These are phyloP conservation scores for Chromoteleia sp. DNA, from an alignment of 2,888 invertebrate genomes.

Conservation along the genomic window DNA sequence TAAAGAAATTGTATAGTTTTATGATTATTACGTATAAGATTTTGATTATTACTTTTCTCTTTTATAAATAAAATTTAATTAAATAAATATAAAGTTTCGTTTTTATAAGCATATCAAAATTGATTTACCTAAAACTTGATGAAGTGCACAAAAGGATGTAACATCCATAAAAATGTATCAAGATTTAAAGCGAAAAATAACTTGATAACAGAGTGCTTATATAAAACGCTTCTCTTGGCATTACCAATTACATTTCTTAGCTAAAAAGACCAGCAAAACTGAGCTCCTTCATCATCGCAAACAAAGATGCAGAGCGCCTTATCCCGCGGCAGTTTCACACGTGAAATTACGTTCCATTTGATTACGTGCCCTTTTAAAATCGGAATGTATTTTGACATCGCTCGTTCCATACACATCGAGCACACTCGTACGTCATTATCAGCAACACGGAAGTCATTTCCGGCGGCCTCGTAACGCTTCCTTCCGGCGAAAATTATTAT, in stretches of 20 bases:
- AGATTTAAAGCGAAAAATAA: no score
- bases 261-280: slow-evolving; percentile 13
- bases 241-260: slow-evolving; percentile 11
- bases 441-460: slow-evolving; percentile 78
- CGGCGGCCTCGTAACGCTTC: slow-evolving; percentile 75
- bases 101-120: no score
- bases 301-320: slow-evolving; percentile 23
- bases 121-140: no score
- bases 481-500: slow-evolving; percentile 76
- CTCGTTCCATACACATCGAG: slow-evolving; percentile 12
- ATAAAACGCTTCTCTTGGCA: slow-evolving; percentile 7
- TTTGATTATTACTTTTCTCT: no score
- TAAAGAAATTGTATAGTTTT: no score
- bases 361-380: slow-evolving; percentile 44
- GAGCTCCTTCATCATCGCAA: slow-evolving; percentile 13
- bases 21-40: no score
- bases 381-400: slow-evolving; percentile 45
- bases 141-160: no score
- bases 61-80: no score
- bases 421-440: slow-evolving; percentile 56
- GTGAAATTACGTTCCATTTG: slow-evolving; percentile 43
- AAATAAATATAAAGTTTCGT: no score
- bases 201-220: slow-evolving; percentile 11
- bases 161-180: no score
- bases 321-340: slow-evolving; percentile 26